Base-by-base conservation (phyloP, 2,888 invertebrate species). In the Melinaea marsaeus region DNA sequence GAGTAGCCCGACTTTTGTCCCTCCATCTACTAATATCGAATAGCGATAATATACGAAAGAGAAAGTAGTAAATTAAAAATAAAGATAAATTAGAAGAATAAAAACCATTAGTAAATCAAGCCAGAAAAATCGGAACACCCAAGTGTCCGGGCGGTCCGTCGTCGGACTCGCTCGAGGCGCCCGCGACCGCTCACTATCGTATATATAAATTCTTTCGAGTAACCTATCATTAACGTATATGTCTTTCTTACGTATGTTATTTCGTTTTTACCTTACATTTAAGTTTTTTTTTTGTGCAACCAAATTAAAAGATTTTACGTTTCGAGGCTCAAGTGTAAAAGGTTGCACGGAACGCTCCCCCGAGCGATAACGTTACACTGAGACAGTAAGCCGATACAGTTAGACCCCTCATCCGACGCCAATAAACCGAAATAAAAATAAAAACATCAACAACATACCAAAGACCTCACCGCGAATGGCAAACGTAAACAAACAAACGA, bases 171-270 rank as follows among this genome's bases (percentile, higher is more conserved):
- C 42, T 42, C 73, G 65, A 71, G 73, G 74, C 72, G 71, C 64
- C 71, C 75, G 78, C 78, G 61, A 67, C 65, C 48, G 58, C 62
- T 57, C 69, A 64, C 69, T 71, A 73, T 65, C 68, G 78, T 72
- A 74, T 79, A 75, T 84, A 87, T 89, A 89, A 88, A 88, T 89
- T 88, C 88, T 81, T 87, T 81, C 86, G 78, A 83, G 79, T 87
- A 85, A 80, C 87, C 86, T 89, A 90, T 81, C 81, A 83, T 84
- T 89, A 88, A 84, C 86, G 90, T 90, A 90, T 90, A 90, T 90
- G 90, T 90, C 90, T 90, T 90, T 88, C 86, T 90, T 90, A 90
- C 90, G 90, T 90, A 90, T 90, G 86, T 90, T 86, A 88, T 88
- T 89, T 86, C 86, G 82, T 84, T 86, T 80, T 80, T 74, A 76